Evolutionary conservation across 2,113 vertebrate genomes (phyloP), one percentile per base, ranked within the genome.

Genomic region (Chaetura pelagica): DNA sequence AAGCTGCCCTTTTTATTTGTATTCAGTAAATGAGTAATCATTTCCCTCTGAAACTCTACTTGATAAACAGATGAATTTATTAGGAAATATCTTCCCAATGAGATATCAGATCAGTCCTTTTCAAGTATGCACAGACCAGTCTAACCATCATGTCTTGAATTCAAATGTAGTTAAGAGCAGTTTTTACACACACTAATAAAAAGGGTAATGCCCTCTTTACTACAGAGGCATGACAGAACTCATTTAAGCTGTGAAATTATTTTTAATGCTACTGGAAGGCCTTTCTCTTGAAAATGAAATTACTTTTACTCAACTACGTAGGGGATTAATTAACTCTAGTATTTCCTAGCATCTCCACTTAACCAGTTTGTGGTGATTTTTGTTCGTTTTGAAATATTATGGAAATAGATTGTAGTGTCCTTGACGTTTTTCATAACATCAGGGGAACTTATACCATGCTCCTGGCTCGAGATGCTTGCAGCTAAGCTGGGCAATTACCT

Each of bases 191-290:
- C 4, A 19, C 71, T 4, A 82, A 89, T 82, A 73, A 93, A 89
- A 85, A 80, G 67, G 40, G 64, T 66, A 93, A 95, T 32, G 66
- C 18, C 27, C 29, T 74, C 46, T 76, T 67, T 87, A 71, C 46
- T 84, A 84, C 13, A 90, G 59, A 95, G 89, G 88, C 32, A 12
- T 75, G 89, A 93, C 76, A n/a, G 76, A 90, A 78, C 55, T 80
- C 4, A 86, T 93, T 94, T 59, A 80, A 84, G 15, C 52, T 74
- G 84, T 92, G 87, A 95, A 91, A 94, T 81, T 81, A 80, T 48
- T 94, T 86, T 21, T 38, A 92, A 71, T 44, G 52, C 63, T 74
- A 24, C 4, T 67, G 55, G 38, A 90, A 95, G 29, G 52, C 32
- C 35, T 52, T 90, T 44, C 58, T 84, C 72, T 72, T 87, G 18